Evolutionary conservation across 2,797 vertebrate genomes (phyloP).

Genomic region (Pteronotus mesoamericanus): DNA sequence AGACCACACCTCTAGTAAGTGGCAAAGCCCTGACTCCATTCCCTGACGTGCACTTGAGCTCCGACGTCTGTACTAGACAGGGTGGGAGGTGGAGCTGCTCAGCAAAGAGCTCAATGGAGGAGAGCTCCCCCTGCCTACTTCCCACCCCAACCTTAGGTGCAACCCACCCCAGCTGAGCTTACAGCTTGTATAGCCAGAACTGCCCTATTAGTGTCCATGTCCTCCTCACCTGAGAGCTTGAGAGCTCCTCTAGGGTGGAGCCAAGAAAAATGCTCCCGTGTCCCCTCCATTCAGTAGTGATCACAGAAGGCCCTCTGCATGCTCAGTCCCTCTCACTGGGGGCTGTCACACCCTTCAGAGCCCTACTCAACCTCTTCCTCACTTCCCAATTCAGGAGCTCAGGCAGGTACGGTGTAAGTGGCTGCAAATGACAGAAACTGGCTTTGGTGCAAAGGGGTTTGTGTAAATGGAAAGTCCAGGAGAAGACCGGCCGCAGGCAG

Average conservation of each 20-base stretch:
- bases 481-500: neutral
- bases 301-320: too few species aligned
- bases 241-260: neutral
- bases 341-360: too few species aligned
- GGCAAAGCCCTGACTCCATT: neutral
- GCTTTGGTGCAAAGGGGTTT: neutral
- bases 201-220: neutral
- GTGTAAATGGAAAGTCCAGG: neutral
- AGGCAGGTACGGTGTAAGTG: neutral
- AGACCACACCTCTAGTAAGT: neutral
- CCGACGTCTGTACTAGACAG: neutral
- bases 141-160: neutral
- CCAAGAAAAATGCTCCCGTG: too few species aligned
- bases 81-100: neutral
- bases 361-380: neutral
- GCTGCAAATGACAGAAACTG: neutral
- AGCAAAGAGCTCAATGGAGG: neutral
- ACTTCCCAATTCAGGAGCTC: neutral
- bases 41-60: neutral
- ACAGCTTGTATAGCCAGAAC: neutral
- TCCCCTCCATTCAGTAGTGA: too few species aligned
- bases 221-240: neutral
- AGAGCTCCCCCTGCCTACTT: neutral
- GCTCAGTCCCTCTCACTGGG: neutral
- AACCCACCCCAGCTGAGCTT: neutral